Base-by-base conservation (phyloP, 2,113 vertebrate species). In the Lamprologus tigripictilis region DNA sequence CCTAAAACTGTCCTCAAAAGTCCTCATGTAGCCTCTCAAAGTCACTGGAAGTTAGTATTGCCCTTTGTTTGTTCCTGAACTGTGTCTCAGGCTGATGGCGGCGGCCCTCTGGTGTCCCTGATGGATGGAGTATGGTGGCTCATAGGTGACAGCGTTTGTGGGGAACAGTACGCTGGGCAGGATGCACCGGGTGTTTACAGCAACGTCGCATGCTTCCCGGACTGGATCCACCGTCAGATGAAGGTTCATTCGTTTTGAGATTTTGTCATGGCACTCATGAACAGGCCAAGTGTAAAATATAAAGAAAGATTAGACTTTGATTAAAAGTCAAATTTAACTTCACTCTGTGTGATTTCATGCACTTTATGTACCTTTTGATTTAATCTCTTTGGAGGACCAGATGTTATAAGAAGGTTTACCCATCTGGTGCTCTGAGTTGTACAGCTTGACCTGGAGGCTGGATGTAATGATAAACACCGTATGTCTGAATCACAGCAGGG, bases 201-300 rank as follows among this genome's bases (percentile, higher is more conserved):
- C 3, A 97, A 97, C 1, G 73, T 98, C 87, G 96, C 96, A 2
- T 82, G 94, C n/a, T 97, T 97, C 76, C 89, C 97, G 51, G 96
- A 96, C 37, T 98, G 98, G 98, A 98, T 98, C 91, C 95, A 96
- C 83, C 87, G 31, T 51, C 97, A 98, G 40, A 98, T 98, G 97
- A 96, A 96, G 97, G 98, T 98, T 78, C 9, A 49, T 31, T 78
- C 2, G 2, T 49, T 78, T 5, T 78, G 45, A 49, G 6, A 78
- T 78, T 76, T 76, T 78, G 23, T 49, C 49, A 49, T n/a, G 42
- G 16, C 7, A 31, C 7, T 66, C 16, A 49, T 49, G 23, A 49
- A 17, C 1, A 26, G 37, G 13, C 13, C 13, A 73, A 16, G 14
- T 73, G 21, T 45, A 73, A 73, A 23, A 16, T 73, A 45, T 45